These are phyloP conservation scores for Drosophila paranaensis DNA, from an alignment of 2,888 invertebrate genomes.

Conservation along the genomic window DNA sequence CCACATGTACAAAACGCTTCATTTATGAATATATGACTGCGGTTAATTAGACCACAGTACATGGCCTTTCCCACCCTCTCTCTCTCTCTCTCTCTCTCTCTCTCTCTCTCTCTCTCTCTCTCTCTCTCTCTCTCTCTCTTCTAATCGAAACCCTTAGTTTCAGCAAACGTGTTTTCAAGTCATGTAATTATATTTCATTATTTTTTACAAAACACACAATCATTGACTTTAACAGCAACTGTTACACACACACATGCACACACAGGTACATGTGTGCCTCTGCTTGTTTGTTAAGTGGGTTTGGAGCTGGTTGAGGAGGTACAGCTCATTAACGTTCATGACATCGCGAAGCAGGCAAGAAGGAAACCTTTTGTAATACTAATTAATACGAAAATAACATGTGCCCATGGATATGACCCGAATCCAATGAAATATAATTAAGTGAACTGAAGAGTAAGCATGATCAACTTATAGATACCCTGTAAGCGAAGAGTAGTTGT, in stretches of 20 bases:
- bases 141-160: conserved; percentile 18
- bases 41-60: conserved; percentile 53
- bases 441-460: neutral
- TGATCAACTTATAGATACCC: conserved; percentile 1
- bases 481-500: neutral
- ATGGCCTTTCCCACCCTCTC: neutral
- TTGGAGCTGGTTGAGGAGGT: conserved; percentile 17
- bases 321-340: conserved; percentile 66
- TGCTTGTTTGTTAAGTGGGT: neutral
- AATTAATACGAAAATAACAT: conserved; percentile 73
- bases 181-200: conserved; percentile 72
- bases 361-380: conserved; percentile 68
- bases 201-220: conserved; percentile 45
- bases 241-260: neutral
- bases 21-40: conserved; percentile 61
- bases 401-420: conserved; percentile 37
- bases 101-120: neutral
- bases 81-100: neutral
- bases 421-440: conserved; percentile 58
- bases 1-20: conserved; percentile 58
- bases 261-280: neutral
- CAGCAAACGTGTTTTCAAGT: conserved; percentile 45
- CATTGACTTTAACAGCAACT: conserved; percentile 43
- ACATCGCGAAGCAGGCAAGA: conserved; percentile 53
- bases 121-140: neutral